Base-by-base conservation (phyloP, 2,797 vertebrate species). In the Linurgus olivaceus region DNA sequence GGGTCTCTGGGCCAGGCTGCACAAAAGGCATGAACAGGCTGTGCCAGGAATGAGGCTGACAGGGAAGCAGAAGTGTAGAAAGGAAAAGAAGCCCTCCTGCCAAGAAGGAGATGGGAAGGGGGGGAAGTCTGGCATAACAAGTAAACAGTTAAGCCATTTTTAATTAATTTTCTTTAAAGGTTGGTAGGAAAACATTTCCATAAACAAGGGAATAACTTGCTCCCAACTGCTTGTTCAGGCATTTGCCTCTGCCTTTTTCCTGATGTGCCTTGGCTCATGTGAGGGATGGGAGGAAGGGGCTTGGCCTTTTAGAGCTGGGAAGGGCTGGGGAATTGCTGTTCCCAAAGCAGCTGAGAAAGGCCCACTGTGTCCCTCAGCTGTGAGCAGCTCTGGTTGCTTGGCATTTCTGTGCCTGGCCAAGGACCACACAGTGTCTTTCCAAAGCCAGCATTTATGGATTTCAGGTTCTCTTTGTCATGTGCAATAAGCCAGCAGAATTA, bases 401-500 rank as follows among this genome's bases (percentile, higher is more conserved):
- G 61, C 54, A 21, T 70, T 84, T 67, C 72, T 71, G 33, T 17
- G 38, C 74, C 87, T 96, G 35, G 15, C 83, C 62, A 65, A 55
- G 86, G 61, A 91, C 82, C 74, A 62, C 57, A 54, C 25, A 68
- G 67, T 73, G 83, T 48, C 52, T 85, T 86, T 95, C 79, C 51
- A 75, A 76, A 86, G 52, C 3, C 48, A 92, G 33, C 84, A 54
- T 57, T 96, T 96, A 78, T 11, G 78, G 58, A 61, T 57, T 90
- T 86, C 85, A 92, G 65, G 44, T 78, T 90, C 82, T 90, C 74
- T 83, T 90, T 88, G 70, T 59, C 3, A 17, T 50, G 35, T 62
- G 95, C 68, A 59, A 50, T 86, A 95, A 96, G 67, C 70, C 94
- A 94, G 95, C 62, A 58, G 86, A 94, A 95, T 88, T 96, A 84